Evolutionary conservation across 64 coral and sea anemone species (phyloP).

Genomic region (Cladopsammia gracilis): DNA sequence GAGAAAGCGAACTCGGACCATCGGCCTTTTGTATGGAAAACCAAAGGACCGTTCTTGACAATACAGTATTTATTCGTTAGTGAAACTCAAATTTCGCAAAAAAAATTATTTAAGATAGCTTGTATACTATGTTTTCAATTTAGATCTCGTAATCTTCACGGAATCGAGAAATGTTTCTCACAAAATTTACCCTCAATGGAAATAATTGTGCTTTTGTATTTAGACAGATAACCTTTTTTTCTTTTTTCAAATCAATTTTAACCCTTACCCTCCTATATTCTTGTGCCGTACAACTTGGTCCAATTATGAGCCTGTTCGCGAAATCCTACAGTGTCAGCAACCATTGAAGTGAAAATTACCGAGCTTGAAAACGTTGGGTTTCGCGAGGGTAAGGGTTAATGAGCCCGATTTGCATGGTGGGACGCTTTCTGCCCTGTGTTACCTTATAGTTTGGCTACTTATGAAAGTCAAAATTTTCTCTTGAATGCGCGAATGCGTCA

Average conservation of each 20-base stretch:
- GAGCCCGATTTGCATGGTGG: neutral
- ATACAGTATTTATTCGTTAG: constrained; percentile 19
- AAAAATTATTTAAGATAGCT: constrained; percentile 5
- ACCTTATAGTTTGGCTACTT: constrained; percentile 16
- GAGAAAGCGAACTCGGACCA: constrained; percentile 20
- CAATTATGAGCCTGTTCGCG: no score
- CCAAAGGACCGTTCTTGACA: neutral
- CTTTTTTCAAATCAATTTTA: neutral
- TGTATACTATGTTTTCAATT: constrained; percentile 23
- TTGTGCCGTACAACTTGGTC: neutral
- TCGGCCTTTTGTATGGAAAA: neutral
- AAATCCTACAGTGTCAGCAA: no score
- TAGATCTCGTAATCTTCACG: neutral
- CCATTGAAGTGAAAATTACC: no score
- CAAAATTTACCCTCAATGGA: neutral
- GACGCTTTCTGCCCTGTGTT: constrained; percentile 15
- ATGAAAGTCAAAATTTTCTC: constrained; percentile 28
- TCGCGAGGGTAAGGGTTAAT: neutral
- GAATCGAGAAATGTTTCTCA: neutral
- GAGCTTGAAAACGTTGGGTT: neutral
- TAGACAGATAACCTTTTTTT: neutral
- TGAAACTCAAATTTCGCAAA: constrained; percentile 20
- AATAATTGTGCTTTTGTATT: constrained; percentile 2
- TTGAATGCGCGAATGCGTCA: constrained; percentile 23
- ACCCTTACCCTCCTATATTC: neutral